Conservation (phyloP, 2,113 vertebrate species). For the Cephalopterus ornatus region DNA sequence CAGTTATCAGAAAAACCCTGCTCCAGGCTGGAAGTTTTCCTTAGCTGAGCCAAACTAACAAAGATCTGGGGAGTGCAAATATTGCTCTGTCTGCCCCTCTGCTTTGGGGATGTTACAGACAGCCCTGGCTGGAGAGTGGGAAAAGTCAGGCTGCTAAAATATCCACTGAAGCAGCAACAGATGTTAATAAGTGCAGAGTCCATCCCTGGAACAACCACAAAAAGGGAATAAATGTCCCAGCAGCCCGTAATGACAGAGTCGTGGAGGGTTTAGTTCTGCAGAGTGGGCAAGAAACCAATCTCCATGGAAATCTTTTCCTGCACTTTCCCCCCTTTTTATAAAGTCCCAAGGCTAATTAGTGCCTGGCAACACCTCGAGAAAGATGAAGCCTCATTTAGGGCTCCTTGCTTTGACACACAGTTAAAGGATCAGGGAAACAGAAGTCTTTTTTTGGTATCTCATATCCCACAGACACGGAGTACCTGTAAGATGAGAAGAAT, state of each 20-base stretch:
- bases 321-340: background rate
- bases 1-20: background rate
- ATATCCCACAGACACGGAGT: background rate
- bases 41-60: background rate
- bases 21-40: background rate
- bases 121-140: background rate
- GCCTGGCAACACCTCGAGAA: background rate
- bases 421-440: background rate
- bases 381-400: background rate
- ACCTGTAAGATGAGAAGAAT: conserved; percentile 27
- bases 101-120: background rate
- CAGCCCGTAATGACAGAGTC: background rate
- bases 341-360: background rate
- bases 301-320: background rate
- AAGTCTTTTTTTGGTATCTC: background rate
- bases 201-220: background rate
- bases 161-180: background rate
- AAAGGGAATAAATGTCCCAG: background rate
- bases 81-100: background rate
- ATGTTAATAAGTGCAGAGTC: background rate
- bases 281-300: background rate
- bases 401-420: background rate
- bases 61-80: background rate
- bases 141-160: background rate
- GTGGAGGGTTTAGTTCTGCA: background rate